Base-by-base conservation (phyloP, 2,113 vertebrate genomes). In the Sula dactylatra region DNA sequence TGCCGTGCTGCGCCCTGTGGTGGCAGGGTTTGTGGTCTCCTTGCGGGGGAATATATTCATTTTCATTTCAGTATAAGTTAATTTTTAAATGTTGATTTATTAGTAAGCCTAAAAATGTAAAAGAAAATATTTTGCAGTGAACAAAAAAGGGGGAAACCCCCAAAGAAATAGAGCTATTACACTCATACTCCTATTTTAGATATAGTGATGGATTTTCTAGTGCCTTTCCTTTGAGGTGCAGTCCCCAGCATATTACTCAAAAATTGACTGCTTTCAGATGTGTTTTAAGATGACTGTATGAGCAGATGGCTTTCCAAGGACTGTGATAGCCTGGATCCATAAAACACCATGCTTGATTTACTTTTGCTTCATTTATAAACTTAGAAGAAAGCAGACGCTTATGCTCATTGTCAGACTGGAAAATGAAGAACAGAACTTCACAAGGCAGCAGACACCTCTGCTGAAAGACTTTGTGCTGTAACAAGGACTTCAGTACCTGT, bases 231-330 rank as follows among this genome's bases (percentile, higher is more conserved):
- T 56, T 22, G 31, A 85, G 54, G 29, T 38, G 58, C 38, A 76
- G 71, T 58, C 15, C 36, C n/a, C 34, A 74, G 59, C 59, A 90
- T 58, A 56, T 70, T 93, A 56, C 49, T 82, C 55, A 91, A 78
- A 93, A 95, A 10, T 7, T 29, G 38, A 79, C 50, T 85, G 70
- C 47, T 80, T 91, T 94, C 44, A 95, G 69, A 70, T 61, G 52
- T 66, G 27, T 22, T 86, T 82, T 67, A 62, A 80, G 58, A 79
- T 54, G 82, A 82, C 4, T 76, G 27, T 44, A 64, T 52, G 67
- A 96, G 88, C 83, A 94, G 80, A 89, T 71, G 56, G 56, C 26
- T 93, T 91, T 82, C 36, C 50, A 87, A 89, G 89, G 74, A 55
- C 59, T 56, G 17, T 10, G 9, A 36, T 8, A 71, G 10, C 69